A percentile compares a stretch with the other conserved stretches of the same genome.
Evolutionary conservation across 1,140 invertebrate species (phyloP).

Genomic region (Leptopilina clavipes): DNA sequence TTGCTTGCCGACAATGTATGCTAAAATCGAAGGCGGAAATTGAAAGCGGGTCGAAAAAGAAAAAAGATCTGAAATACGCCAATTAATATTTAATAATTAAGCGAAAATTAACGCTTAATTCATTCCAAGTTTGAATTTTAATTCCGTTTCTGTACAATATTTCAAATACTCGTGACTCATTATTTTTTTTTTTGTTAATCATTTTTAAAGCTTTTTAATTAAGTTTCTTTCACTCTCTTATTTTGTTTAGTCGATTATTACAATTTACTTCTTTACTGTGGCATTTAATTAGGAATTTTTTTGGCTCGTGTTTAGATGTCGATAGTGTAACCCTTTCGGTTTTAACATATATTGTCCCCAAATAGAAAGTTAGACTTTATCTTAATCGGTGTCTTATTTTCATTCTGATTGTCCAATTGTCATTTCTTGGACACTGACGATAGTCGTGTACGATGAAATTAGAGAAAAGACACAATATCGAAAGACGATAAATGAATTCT

Average conservation of each 20-base stretch:
- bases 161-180: too few species aligned
- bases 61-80: conserved; percentile 61
- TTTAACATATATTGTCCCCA: conserved; percentile 70
- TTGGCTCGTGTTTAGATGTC: conserved; percentile 61
- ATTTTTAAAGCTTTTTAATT: conserved; percentile 24
- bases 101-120: conserved; percentile 1
- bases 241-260: conserved; percentile 25
- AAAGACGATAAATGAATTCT: not conserved
- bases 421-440: too few species aligned
- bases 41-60: conserved; percentile 46
- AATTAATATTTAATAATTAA: conserved; percentile 43
- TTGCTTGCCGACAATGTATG: conserved; percentile 78
- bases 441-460: not conserved
- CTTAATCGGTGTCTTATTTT: not conserved
- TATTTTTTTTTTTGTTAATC: too few species aligned
- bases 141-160: not conserved
- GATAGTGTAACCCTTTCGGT: conserved; percentile 63
- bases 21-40: conserved; percentile 65
- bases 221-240: conserved; percentile 33
- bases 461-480: not conserved
- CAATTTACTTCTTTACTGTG: not conserved
- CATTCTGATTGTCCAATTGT: not conserved
- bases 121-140: conserved; percentile 17
- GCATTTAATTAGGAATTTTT: conserved; percentile 53
- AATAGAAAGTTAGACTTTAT: conserved; percentile 49